Base-by-base conservation (phyloP, 2,888 invertebrate species). In the Linnaemya tessellans region DNA sequence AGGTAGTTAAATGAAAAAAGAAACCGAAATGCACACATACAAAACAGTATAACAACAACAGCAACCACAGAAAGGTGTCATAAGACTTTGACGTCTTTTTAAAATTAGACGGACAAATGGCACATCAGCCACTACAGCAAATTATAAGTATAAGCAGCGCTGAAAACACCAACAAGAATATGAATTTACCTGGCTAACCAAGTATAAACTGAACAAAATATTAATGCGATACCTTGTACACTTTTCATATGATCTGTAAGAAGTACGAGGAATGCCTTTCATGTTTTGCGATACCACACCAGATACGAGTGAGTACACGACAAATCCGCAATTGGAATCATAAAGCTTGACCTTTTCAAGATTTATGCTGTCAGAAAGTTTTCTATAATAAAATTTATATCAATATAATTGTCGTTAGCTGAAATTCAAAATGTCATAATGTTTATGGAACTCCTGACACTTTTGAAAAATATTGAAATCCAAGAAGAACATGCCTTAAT, bases 1-100 rank as follows among this genome's bases (percentile, higher is more conserved):
- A 49, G 7, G 20, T 51, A 38, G 74, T 58, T 58, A 20, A 35
- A 38, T 38, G 13, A 10, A 20, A 22, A 41, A 41, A 56, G 15
- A 56, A 43, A 3, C 15, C 22, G 13, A 4, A 65, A 51, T 51
- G 51, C 41, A 54, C 41, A 54, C 25, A 41, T 13, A 54, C 41
- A 65, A 30, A 11, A 11, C 5, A 15, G 49, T n/a, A 46, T n/a
- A 35, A 54, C 15, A 18, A 20, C 13, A 64, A 41, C 46, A 30
- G 30, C 30, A 30, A 30, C 30, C 30, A 20, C 13, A 64, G 38
- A 38, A 35, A n/a, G 41, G 82, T 70, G 70, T 77, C 75, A 75
- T 64, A 75, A 62, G 51, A 62, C 81, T 68, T 62, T 77, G 64
- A 70, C 49, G 56, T 56, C 49, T 67, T 62, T 22, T 54, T 11